Evolutionary conservation across 2,888 invertebrate genomes (phyloP), one percentile per base, ranked within the genome.

Genomic region (Parasteatoda lunata): DNA sequence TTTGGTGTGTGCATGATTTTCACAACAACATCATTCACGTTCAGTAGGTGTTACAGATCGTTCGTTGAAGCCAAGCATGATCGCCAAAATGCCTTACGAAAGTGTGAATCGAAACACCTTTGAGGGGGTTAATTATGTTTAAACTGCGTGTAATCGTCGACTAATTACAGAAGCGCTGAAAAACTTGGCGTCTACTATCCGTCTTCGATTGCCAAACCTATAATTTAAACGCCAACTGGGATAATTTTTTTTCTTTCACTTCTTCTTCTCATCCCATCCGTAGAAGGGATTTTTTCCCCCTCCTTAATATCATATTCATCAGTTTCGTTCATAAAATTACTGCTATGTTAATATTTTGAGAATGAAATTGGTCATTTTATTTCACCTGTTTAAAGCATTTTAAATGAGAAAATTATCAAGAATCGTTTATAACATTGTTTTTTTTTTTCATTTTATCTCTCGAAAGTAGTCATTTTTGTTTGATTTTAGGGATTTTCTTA

Each of bases 81-180:
- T 52, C 72, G 69, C 54, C 54, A 30, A 79, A 48, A 70, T 49
- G 64, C 80, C 71, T 15, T 51, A 78, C 80, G 80, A 87, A 30
- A 87, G 87, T 87, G 87, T 82, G 87, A 87, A 87, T 82, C 87
- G 87, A 77, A 69, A 87, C 87, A 87, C 87, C 87, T 86, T 77
- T 77, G 65, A 87, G 78, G 71, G 77, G 87, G 81, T 82, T 87
- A 87, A 87, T 87, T 87, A 87, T 87, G 87, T 87, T 87, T 87
- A 87, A 87, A 87, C 82, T 87, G 87, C 82, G 81, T 87, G 87
- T 87, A 87, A 87, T 87, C 87, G 78, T 82, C 77, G 87, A 82
- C 87, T 87, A 82, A 87, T 87, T 87, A 81, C 87, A 77, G 81
- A 81, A 86, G 85, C 80, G 85, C 85, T 86, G 85, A 86, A 86